These are phyloP conservation scores for Macaca nemestrina DNA, from an alignment of 2,113 vertebrate genomes.

Conservation along the genomic window DNA sequence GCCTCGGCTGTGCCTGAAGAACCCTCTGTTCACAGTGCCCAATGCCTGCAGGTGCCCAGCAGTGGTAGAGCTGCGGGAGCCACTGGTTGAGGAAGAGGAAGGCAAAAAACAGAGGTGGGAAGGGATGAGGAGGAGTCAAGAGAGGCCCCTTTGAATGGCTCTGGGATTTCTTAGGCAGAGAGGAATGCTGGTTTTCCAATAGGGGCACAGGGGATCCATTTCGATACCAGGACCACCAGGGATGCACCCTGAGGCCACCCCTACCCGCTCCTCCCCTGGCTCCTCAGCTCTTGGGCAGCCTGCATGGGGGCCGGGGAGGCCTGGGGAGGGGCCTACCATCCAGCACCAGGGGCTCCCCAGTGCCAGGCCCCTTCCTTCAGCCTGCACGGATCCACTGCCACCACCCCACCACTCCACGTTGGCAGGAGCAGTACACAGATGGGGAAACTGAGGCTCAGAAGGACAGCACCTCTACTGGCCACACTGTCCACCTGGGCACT, in stretches of 20 bases:
- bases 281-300: background rate
- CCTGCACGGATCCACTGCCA: too few relatives aligned
- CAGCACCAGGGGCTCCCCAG: rapidly evolving
- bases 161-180: background rate
- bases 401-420: rapidly evolving
- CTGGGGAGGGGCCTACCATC: rapidly evolving
- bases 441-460: background rate
- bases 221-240: background rate
- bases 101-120: too few relatives aligned
- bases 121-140: background rate
- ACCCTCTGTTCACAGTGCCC: too few relatives aligned
- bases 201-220: background rate
- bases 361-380: background rate
- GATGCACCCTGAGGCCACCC: background rate
- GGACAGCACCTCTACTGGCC: background rate
- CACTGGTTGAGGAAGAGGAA: rapidly evolving
- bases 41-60: background rate
- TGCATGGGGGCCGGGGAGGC: background rate
- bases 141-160: too few relatives aligned
- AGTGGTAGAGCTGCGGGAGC: background rate
- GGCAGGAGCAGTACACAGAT: background rate
- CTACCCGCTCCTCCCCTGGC: rapidly evolving
- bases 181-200: background rate
- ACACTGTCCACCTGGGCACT: background rate
- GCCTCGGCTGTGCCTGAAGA: background rate